Conservation (phyloP, 2,797 vertebrate species). For the Pangasius krempfi region DNA sequence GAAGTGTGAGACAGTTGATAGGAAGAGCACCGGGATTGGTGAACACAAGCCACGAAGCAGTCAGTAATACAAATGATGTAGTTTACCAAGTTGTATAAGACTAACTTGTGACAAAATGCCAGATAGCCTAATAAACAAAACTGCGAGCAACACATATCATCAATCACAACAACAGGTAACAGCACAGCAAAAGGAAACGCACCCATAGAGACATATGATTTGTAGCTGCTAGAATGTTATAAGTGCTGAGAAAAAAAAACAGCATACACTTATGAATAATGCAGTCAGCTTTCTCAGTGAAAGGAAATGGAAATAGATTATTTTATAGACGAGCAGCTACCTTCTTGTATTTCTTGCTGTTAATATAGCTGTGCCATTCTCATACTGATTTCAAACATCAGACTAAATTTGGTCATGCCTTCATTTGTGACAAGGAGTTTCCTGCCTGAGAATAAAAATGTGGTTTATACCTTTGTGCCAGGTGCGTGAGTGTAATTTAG, state of each 20-base stretch:
- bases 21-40: neutral
- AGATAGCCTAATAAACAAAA: slow-evolving; percentile 13
- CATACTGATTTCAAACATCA: neutral
- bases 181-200: slow-evolving; percentile 19
- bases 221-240: neutral
- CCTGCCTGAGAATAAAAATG: neutral
- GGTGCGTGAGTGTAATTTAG: neutral
- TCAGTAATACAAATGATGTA: slow-evolving; percentile 16
- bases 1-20: neutral
- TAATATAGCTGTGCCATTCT: neutral
- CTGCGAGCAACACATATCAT: slow-evolving; percentile 5
- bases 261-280: slow-evolving; percentile 32
- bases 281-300: slow-evolving; percentile 24
- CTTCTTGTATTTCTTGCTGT: slow-evolving; percentile 1
- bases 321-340: neutral
- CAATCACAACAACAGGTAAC: slow-evolving; percentile 28
- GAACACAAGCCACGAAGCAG: neutral
- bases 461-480: neutral
- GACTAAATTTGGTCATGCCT: neutral
- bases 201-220: neutral
- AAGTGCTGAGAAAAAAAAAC: neutral
- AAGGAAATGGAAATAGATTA: slow-evolving; percentile 14
- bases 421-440: neutral
- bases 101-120: slow-evolving; percentile 5
- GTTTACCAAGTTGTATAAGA: slow-evolving; percentile 25